Percentiles rank a stretch among this genome's conserved stretches.
Conservation (phyloP, 2,113 vertebrate species). For the Scalopus aquaticus region DNA sequence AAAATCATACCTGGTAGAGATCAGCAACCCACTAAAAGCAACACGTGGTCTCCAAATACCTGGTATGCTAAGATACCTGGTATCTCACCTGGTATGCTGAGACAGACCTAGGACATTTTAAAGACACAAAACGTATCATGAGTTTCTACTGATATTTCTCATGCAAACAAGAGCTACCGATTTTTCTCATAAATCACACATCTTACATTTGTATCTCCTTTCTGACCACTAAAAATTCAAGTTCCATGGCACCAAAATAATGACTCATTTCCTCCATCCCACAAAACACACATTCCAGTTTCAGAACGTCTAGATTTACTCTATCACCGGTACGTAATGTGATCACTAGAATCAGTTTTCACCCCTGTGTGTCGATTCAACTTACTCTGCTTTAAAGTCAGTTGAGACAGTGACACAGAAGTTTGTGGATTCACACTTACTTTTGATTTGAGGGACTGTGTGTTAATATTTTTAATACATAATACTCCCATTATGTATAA, state of each 20-base stretch:
- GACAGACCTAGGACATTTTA: background rate
- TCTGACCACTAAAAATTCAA: background rate
- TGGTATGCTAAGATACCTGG: too few relatives aligned
- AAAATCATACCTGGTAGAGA: too few relatives aligned
- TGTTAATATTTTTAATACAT: too few relatives aligned
- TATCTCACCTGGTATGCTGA: too few relatives aligned
- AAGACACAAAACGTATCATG: background rate
- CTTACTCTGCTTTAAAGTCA: background rate
- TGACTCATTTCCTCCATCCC: background rate
- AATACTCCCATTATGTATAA: background rate
- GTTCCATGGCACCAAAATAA: background rate
- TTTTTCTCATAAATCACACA: background rate
- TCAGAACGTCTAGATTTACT: background rate
- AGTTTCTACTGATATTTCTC: background rate
- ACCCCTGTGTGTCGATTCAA: background rate
- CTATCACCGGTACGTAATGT: background rate
- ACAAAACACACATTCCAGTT: background rate
- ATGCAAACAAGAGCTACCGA: background rate
- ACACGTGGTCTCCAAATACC: too few relatives aligned
- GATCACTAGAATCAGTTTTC: background rate
- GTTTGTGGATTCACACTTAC: background rate
- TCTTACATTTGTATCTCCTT: background rate
- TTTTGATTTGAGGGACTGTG: background rate
- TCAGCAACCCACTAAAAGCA: too few relatives aligned
- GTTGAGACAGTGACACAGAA: background rate